phyloP scores from a whole-genome alignment of 2,797 vertebrate genomes.

The Lacerta bilineata region DNA sequence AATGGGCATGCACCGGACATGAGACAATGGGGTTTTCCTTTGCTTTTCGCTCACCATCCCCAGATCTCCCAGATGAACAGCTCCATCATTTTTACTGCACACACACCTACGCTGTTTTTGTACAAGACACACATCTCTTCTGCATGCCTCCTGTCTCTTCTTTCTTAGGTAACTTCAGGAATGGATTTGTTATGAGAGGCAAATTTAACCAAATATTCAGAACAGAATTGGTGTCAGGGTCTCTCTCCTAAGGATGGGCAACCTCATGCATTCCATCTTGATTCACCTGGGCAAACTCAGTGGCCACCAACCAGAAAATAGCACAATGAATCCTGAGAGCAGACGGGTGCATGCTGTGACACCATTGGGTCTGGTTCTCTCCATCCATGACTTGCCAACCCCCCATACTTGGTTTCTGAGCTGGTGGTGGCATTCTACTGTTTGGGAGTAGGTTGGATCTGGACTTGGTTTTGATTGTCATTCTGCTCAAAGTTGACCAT shows the following conservation, averaged over 20 bases:
- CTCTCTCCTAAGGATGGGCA: neutral
- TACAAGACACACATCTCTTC: neutral
- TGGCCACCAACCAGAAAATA: neutral
- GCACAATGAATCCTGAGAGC: neutral
- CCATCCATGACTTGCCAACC: neutral
- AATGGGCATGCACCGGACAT: fast-evolving
- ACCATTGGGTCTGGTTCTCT: neutral
- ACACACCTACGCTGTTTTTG: neutral
- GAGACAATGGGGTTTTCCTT: neutral
- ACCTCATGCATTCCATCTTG: too few relatives aligned
- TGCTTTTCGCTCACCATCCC: fast-evolving
- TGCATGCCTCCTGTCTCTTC: neutral
- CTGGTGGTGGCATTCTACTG: neutral
- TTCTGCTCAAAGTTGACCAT: neutral
- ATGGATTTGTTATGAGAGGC: neutral
- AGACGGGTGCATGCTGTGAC: neutral
- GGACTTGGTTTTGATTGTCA: neutral
- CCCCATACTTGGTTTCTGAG: too few relatives aligned
- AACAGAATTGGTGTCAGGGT: neutral
- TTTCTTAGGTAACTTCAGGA: neutral
- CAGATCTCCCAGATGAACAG: fast-evolving
- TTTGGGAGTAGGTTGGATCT: neutral
- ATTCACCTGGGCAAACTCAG: neutral
- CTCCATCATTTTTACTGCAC: neutral
- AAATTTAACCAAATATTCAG: neutral